A percentile compares a stretch with the other conserved stretches of the same genome.
Evolutionary conservation across 2,797 vertebrate species (phyloP).

Genomic region (Gila robusta): DNA sequence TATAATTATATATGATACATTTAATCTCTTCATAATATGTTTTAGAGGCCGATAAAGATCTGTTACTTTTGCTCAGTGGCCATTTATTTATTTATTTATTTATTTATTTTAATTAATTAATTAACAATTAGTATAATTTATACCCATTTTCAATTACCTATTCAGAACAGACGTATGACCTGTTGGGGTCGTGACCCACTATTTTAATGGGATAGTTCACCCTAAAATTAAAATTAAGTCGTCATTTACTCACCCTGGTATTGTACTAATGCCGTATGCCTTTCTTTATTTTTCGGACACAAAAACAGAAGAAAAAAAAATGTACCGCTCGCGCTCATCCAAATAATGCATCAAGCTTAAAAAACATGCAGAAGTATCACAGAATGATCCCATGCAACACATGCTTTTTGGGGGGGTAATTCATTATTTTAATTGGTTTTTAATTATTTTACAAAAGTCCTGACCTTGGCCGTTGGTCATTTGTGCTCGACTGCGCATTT

Average conservation of each 20-base stretch:
- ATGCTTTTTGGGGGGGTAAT: not conserved
- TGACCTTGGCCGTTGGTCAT: not conserved
- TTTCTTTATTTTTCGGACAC: not conserved
- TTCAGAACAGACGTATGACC: not conserved
- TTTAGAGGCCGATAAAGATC: not conserved
- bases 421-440: no score
- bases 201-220: not conserved
- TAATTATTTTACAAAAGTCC: not conserved
- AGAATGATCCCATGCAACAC: not conserved
- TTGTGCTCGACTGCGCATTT: not conserved
- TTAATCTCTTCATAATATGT: not conserved
- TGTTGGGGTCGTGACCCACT: not conserved
- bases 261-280: not conserved
- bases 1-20: not conserved
- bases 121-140: not conserved
- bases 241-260: not conserved
- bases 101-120: not conserved
- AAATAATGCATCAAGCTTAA: not conserved
- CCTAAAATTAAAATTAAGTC: not conserved
- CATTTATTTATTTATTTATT: not conserved
- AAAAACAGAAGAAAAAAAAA: not conserved
- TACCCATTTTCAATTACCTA: not conserved
- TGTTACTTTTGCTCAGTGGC: not conserved
- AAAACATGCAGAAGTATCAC: not conserved
- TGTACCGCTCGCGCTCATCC: rapidly evolving